phyloP scores from a whole-genome alignment of 2,113 vertebrate genomes.

The Sinocyclocheilus rhinocerous region DNA sequence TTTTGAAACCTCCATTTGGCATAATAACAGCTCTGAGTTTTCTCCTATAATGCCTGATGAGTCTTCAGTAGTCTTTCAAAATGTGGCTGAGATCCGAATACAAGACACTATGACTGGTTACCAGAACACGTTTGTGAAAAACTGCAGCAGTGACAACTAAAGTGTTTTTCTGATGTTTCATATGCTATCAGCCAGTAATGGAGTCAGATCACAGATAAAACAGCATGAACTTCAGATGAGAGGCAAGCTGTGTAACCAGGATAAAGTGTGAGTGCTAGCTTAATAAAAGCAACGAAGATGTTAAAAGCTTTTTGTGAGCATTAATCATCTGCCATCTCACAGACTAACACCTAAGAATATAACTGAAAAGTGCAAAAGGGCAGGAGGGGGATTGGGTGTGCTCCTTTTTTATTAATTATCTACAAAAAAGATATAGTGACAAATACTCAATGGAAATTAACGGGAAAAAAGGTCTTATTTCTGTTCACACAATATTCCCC shows the following conservation, averaged over 20 bases:
- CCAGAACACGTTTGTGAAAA: not conserved
- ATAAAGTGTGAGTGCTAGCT: not conserved
- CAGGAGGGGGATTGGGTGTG: not conserved
- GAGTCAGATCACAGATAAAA: not conserved
- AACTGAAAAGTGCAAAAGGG: constrained; percentile 10
- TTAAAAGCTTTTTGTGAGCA: constrained; percentile 46
- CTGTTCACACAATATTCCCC: not conserved
- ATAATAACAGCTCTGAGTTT: too few species aligned
- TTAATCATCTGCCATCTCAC: constrained; percentile 32
- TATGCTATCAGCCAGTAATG: not conserved
- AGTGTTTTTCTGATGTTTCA: not conserved
- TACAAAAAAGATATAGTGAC: not conserved
- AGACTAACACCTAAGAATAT: constrained; percentile 21
- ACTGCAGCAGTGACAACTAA: not conserved
- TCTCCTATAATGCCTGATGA: not conserved
- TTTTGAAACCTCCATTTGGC: too few species aligned
- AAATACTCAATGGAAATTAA: not conserved
- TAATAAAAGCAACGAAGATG: not conserved
- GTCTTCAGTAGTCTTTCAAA: not conserved
- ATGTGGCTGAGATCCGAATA: not conserved
- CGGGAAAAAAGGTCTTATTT: not conserved
- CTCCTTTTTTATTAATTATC: not conserved
- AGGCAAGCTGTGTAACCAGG: too few species aligned
- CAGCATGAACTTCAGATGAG: not conserved
- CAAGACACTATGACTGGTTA: not conserved